Evolutionary conservation across 2,113 vertebrate species (phyloP).

Genomic region (Aegotheles bennettii): DNA sequence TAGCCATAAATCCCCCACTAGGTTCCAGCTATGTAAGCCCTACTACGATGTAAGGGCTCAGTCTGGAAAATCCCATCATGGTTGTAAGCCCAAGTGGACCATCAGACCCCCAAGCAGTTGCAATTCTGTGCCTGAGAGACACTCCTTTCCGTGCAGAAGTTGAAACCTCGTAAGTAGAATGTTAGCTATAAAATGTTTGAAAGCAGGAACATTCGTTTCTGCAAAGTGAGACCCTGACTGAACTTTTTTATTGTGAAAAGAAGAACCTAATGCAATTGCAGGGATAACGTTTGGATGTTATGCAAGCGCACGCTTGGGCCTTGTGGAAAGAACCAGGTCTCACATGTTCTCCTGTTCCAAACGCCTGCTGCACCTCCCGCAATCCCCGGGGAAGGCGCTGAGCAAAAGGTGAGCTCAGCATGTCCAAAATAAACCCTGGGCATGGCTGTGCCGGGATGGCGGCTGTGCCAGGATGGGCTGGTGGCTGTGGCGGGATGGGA

Average conservation of each 20-base stretch:
- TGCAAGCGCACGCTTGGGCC: not conserved
- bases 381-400: not conserved
- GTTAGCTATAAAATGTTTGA: not conserved
- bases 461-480: too few species aligned
- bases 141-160: fast-evolving
- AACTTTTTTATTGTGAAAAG: not conserved
- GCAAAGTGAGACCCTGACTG: not conserved
- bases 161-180: not conserved
- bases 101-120: not conserved
- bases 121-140: not conserved
- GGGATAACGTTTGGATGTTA: not conserved
- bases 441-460: not conserved
- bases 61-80: not conserved
- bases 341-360: not conserved
- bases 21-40: not conserved
- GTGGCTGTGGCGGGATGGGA: too few species aligned
- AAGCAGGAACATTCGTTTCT: not conserved
- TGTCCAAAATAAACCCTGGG: not conserved
- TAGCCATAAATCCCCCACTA: not conserved
- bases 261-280: not conserved
- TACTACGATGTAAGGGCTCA: not conserved
- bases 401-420: slow-evolving; percentile 18
- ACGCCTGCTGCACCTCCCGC: not conserved
- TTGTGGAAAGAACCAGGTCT: slow-evolving; percentile 3
- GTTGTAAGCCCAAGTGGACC: fast-evolving